phyloP scores from a whole-genome alignment of 2,888 invertebrate species.

The Nomada goodeniana region DNA sequence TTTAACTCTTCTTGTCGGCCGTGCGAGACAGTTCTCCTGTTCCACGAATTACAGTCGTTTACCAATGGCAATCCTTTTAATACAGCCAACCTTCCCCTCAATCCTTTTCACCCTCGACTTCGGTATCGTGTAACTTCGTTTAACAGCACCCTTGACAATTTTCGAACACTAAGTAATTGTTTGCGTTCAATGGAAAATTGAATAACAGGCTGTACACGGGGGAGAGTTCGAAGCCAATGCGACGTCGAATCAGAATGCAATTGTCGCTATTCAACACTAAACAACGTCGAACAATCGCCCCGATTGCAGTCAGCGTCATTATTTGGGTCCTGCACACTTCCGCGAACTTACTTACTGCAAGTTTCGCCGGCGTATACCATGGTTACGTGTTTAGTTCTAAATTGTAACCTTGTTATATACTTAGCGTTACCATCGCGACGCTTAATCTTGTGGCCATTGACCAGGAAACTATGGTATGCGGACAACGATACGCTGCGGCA shows the following conservation, averaged over 20 bases:
- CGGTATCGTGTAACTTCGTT: neutral
- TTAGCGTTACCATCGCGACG: conserved; percentile 64
- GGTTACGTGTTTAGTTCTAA: conserved; percentile 45
- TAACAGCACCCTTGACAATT: no score
- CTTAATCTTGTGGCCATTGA: conserved; percentile 69
- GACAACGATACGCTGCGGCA: conserved; percentile 33
- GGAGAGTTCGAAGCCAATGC: neutral
- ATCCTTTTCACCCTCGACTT: no score
- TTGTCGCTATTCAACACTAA: conserved; percentile 25
- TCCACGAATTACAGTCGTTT: neutral
- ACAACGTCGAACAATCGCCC: neutral
- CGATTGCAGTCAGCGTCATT: conserved; percentile 28
- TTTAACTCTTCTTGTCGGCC: neutral
- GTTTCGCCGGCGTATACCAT: conserved; percentile 26
- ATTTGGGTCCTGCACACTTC: conserved; percentile 23
- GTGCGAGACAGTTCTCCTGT: neutral
- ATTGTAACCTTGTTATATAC: conserved; percentile 68
- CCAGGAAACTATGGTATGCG: conserved; percentile 44
- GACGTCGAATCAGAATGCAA: conserved; percentile 3
- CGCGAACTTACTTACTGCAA: conserved; percentile 12
- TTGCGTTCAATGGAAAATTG: no score
- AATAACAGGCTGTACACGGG: neutral
- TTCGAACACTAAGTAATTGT: neutral
- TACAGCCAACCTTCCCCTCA: no score
- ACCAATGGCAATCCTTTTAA: neutral